These are phyloP conservation scores for Maniola jurtina DNA, from an alignment of 1,140 invertebrate genomes.

Conservation along the genomic window DNA sequence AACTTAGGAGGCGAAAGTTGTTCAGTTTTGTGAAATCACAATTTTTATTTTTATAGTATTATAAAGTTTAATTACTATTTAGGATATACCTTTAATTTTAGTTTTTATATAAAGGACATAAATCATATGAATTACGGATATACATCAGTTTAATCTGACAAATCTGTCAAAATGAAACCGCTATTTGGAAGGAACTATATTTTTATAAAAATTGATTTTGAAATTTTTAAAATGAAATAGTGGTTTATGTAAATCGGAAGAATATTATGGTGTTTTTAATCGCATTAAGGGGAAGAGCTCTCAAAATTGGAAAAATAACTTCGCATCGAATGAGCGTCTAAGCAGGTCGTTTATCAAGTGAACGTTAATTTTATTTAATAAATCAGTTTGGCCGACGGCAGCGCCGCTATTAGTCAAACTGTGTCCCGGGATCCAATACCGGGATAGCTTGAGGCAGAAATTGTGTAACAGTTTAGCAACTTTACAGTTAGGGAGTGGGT, in stretches of 20 bases:
- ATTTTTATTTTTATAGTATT: too few species aligned
- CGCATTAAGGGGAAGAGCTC: conserved; percentile 27
- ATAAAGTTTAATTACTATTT: too few species aligned
- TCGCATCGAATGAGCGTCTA: conserved; percentile 47
- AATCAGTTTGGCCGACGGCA: conserved; percentile 57
- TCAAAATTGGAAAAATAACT: conserved; percentile 20
- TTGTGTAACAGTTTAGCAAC: background rate
- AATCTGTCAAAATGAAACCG: too few species aligned
- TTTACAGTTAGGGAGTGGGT: background rate
- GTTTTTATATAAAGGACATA: too few species aligned
- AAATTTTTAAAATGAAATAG: conserved; percentile 30
- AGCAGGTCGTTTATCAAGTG: conserved; percentile 56
- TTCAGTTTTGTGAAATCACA: too few species aligned
- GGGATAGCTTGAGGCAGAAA: conserved; percentile 47
- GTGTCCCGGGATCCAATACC: conserved; percentile 49
- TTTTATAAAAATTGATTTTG: conserved; percentile 22
- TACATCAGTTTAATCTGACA: too few species aligned
- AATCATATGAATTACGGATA: too few species aligned
- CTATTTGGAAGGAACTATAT: too few species aligned
- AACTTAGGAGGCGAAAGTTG: too few species aligned
- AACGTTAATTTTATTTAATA: conserved; percentile 72
- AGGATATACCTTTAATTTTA: too few species aligned
- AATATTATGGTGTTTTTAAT: conserved; percentile 29
- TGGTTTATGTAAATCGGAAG: conserved; percentile 37
- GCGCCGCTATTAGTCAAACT: conserved; percentile 59